These are phyloP conservation scores for Apis laboriosa DNA, from an alignment of 1,140 invertebrate species.

Conservation along the genomic window DNA sequence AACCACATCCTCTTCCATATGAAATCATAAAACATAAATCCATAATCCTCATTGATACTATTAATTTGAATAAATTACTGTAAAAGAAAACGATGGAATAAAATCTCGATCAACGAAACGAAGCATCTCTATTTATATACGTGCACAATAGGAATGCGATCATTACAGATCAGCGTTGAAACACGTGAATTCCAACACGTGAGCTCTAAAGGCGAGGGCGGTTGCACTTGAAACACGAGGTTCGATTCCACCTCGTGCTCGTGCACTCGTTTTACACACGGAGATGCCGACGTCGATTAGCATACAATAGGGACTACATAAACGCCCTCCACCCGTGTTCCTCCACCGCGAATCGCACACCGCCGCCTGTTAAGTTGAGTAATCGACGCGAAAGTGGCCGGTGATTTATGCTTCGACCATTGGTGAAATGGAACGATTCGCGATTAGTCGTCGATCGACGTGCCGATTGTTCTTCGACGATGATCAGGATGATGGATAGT, in stretches of 20 bases:
- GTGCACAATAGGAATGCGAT: background rate
- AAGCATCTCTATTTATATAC: too few relatives aligned
- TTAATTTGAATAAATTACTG: too few relatives aligned
- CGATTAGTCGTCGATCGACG: background rate
- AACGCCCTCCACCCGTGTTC: background rate
- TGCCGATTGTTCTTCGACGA: background rate
- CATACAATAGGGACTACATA: constrained; percentile 26
- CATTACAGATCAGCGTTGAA: constrained; percentile 4
- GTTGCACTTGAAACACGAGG: constrained; percentile 23
- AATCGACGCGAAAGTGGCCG: constrained; percentile 12
- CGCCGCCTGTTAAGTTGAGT: constrained; percentile 6
- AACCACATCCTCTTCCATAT: too few relatives aligned
- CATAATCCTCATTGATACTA: too few relatives aligned
- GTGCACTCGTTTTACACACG: constrained; percentile 17
- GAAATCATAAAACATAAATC: too few relatives aligned
- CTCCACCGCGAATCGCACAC: background rate
- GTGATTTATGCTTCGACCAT: constrained; percentile 6
- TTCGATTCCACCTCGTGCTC: constrained; percentile 5
- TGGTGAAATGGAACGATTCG: background rate
- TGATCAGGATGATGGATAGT: background rate
- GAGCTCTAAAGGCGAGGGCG: background rate
- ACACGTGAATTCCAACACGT: background rate
- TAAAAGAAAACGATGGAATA: too few relatives aligned
- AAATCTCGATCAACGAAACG: too few relatives aligned
- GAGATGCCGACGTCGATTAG: constrained; percentile 30